phyloP scores from a whole-genome alignment of 2,888 invertebrate species.

The Tipula lateralis region DNA sequence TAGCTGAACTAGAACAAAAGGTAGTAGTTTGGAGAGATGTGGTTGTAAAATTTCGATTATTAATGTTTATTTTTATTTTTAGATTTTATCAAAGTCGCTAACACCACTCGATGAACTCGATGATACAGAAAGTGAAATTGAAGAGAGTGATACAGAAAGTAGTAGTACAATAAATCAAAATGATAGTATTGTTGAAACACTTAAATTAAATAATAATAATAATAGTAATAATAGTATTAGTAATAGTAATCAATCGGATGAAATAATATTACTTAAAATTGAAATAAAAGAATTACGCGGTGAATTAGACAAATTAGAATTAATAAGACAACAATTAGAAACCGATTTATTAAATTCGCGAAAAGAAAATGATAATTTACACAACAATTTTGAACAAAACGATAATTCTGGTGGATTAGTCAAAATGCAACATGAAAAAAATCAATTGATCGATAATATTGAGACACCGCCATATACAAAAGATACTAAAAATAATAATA shows the following conservation, averaged over 20 bases:
- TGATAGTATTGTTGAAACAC: slow-evolving; percentile 6
- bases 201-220: not conserved
- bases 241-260: not conserved
- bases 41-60: not conserved
- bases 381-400: not conserved
- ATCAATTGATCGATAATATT: not conserved
- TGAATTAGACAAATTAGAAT: not conserved
- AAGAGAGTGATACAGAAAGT: slow-evolving; percentile 20
- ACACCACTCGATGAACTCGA: not conserved
- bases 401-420: not conserved
- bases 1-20: not conserved
- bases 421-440: not conserved
- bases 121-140: not conserved
- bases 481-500: slow-evolving; percentile 26
- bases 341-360: not conserved
- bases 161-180: slow-evolving; percentile 7
- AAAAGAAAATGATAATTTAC: not conserved
- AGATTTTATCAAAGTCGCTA: not conserved
- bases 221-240: slow-evolving; percentile 1
- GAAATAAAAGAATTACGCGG: slow-evolving; percentile 14
- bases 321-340: slow-evolving; percentile 25
- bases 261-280: not conserved
- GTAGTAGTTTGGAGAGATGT: not conserved
- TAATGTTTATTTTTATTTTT: not conserved
- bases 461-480: not conserved